Conservation (phyloP, 2,888 invertebrate genomes). For the Cephus pulcher region DNA sequence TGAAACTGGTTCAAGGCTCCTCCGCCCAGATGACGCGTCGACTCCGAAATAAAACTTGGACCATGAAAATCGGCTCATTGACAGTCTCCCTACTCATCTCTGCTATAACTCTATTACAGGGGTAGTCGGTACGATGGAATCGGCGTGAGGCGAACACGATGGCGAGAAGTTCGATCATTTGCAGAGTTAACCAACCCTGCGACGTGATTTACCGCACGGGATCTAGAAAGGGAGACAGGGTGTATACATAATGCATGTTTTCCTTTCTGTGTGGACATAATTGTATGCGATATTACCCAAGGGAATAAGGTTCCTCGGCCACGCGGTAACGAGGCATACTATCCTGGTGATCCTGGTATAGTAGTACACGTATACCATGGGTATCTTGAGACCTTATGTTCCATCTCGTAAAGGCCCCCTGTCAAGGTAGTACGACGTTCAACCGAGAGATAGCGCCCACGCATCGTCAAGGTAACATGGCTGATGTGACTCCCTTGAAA, state of each 20-base stretch:
- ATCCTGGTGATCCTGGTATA: constrained; percentile 37
- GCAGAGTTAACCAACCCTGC: constrained; percentile 63
- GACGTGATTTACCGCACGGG: constrained; percentile 56
- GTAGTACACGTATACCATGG: not conserved
- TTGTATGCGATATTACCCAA: constrained; percentile 65
- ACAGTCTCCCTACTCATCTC: too few species aligned
- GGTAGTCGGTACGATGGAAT: not conserved
- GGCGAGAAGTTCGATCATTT: constrained; percentile 47
- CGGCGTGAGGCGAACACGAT: not conserved
- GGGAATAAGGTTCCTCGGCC: constrained; percentile 52
- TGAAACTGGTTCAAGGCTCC: too few species aligned
- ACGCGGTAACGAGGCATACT: constrained; percentile 63
- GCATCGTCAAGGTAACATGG: not conserved
- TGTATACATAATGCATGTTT: constrained; percentile 60
- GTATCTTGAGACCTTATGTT: not conserved
- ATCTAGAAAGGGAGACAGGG: constrained; percentile 1
- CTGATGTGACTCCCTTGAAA: constrained; percentile 24
- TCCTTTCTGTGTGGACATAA: constrained; percentile 58
- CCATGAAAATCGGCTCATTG: too few species aligned
- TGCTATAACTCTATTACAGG: too few species aligned
- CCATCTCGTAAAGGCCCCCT: constrained; percentile 26
- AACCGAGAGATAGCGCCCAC: constrained; percentile 29
- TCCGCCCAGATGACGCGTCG: too few species aligned
- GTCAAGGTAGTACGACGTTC: constrained; percentile 19
- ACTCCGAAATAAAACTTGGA: too few species aligned